Conservation (phyloP, 2,888 invertebrate genomes). For the Omphaloscelis lunosa region DNA sequence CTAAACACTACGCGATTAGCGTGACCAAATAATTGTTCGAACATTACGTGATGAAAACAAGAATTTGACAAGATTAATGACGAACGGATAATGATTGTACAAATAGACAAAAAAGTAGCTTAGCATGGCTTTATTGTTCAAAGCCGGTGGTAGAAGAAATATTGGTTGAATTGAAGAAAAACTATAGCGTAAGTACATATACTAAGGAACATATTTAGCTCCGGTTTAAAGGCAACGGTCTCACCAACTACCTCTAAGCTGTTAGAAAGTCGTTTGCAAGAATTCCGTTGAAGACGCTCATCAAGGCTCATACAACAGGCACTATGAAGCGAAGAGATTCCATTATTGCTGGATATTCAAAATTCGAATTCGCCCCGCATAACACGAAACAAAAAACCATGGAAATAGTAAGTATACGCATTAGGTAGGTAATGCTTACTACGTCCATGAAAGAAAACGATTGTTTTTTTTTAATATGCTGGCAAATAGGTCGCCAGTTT, state of each 20-base stretch:
- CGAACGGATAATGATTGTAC: constrained; percentile 13
- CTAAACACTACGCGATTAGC: constrained; percentile 65
- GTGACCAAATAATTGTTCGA: constrained; percentile 65
- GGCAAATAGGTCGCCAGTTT: background rate
- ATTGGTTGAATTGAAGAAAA: constrained; percentile 8
- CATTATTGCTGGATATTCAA: background rate
- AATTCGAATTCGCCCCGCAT: background rate
- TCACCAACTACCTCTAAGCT: background rate
- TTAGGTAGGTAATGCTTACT: background rate
- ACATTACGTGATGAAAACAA: constrained; percentile 41
- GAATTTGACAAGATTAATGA: constrained; percentile 45
- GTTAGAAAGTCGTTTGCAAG: background rate
- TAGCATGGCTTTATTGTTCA: constrained; percentile 33
- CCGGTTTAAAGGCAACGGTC: background rate
- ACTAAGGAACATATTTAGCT: background rate
- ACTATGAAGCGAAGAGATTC: background rate
- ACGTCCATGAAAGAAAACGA: background rate
- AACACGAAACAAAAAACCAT: background rate
- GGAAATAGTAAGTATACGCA: constrained; percentile 2
- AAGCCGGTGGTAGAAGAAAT: constrained; percentile 24
- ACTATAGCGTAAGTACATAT: background rate
- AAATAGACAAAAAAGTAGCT: constrained; percentile 30
- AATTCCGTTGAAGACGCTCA: background rate
- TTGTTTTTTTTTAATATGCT: background rate
- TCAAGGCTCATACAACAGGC: background rate